A percentile compares a stretch with the other conserved stretches of the same genome.
These are phyloP conservation scores for Arothron firmamentum DNA, from an alignment of 2,113 vertebrate species.

Conservation along the genomic window DNA sequence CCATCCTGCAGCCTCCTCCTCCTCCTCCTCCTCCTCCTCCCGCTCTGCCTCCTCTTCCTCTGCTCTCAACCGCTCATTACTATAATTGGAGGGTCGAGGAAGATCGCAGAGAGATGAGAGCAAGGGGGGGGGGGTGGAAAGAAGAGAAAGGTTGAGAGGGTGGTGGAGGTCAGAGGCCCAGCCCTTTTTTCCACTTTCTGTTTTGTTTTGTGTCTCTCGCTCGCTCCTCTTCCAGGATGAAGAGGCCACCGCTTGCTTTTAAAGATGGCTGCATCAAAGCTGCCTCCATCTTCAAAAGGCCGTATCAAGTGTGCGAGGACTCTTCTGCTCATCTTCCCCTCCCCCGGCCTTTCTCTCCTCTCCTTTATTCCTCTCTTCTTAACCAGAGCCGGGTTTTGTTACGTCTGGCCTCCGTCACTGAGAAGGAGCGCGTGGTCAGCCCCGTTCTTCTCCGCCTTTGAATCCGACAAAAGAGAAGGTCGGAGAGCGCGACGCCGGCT, in stretches of 20 bases:
- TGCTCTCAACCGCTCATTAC: conserved; percentile 69
- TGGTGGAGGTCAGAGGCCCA: conserved; percentile 58
- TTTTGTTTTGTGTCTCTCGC: conserved; percentile 6
- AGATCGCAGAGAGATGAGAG: conserved; percentile 48
- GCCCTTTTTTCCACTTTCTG: conserved; percentile 35
- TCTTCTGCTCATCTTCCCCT: conserved; percentile 14
- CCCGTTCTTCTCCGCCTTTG: background rate
- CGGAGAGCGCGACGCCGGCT: no score
- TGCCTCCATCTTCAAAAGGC: conserved; percentile 37
- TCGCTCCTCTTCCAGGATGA: conserved; percentile 35
- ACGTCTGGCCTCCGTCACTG: conserved; percentile 33
- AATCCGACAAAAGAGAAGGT: conserved; percentile 7
- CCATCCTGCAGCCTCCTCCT: conserved; percentile 42
- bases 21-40: background rate
- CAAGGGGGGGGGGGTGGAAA: background rate
- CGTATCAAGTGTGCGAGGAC: conserved; percentile 35
- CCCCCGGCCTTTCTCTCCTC: conserved; percentile 4
- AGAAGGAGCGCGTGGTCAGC: conserved; percentile 6
- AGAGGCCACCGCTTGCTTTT: conserved; percentile 37
- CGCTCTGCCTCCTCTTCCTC: conserved; percentile 30
- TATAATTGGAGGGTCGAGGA: conserved; percentile 68
- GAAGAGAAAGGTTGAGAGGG: conserved; percentile 37
- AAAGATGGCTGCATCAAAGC: conserved; percentile 53
- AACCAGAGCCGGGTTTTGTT: conserved; percentile 51
- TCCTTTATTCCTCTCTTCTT: conserved; percentile 32